Evolutionary conservation across 2,888 invertebrate species (phyloP).

Genomic region (Zygogramma bicolorata): DNA sequence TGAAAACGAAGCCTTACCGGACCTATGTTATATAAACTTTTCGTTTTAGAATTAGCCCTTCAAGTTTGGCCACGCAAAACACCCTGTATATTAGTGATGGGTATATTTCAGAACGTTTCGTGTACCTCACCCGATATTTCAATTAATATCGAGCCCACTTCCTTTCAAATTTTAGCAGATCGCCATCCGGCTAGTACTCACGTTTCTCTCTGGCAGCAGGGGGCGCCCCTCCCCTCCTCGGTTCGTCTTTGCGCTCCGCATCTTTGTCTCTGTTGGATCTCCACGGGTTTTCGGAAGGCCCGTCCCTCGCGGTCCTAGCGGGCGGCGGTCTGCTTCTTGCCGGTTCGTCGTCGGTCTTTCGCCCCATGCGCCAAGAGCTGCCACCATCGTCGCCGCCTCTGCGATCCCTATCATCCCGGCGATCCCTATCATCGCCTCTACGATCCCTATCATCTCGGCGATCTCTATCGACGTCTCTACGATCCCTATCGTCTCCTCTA

Average conservation of each 20-base stretch:
- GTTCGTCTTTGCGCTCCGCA: slow-evolving; percentile 48
- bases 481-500: slow-evolving; percentile 39
- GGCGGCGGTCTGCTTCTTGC: slow-evolving; percentile 32
- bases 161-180: too few species aligned
- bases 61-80: too few species aligned
- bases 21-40: too few species aligned
- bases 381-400: slow-evolving; percentile 45
- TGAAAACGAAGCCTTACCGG: too few species aligned
- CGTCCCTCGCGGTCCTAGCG: slow-evolving; percentile 39
- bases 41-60: too few species aligned
- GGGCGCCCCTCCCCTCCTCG: slow-evolving; percentile 47
- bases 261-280: slow-evolving; percentile 39
- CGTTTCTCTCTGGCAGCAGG: slow-evolving; percentile 60
- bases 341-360: slow-evolving; percentile 42
- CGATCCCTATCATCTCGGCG: slow-evolving; percentile 26
- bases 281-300: slow-evolving; percentile 38
- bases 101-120: too few species aligned
- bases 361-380: slow-evolving; percentile 45
- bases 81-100: too few species aligned
- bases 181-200: slow-evolving; percentile 55
- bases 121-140: too few species aligned
- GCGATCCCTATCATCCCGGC: slow-evolving; percentile 25
- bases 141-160: too few species aligned
- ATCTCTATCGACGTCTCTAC: slow-evolving; percentile 26
- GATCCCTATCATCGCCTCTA: slow-evolving; percentile 2